Evolutionary conservation across 1,140 invertebrate species (phyloP), one percentile per base, ranked within the genome.

Genomic region (Papilio helenus): DNA sequence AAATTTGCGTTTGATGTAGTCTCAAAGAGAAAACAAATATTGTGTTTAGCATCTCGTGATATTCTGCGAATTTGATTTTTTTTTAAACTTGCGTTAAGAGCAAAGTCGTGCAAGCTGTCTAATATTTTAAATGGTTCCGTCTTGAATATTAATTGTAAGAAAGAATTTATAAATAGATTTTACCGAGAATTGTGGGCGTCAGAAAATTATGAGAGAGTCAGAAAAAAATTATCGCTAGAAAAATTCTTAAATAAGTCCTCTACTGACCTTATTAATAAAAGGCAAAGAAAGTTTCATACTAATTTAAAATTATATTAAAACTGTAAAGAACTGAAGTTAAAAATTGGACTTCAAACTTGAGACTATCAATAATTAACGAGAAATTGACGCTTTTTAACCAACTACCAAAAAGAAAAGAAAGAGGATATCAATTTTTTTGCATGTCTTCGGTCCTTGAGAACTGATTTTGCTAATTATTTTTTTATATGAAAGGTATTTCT

Each of bases 1-100:
- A 80, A 65, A 80, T 82, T 80, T 79, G 74, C 76, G 79, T 82
- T 82, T 82, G 79, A 82, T 82, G 79, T 82, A 74, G 73, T 71
- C 73, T 80, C 76, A 82, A 82, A 82, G 79, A 80, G 76, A 74
- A 74, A 73, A 82, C 74, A 44, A 80, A 79, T 82, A 81, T 79
- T 76, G 8, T 39, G 74, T 82, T 82, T 74, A 72, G 79, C 72
- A 79, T 80, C 77, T 61, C 23, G 65, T 79, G 73, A 44, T 39
- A 42, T 77, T 23, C 68, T 72, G 79, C 61, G 26, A 12, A 39
- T 39, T 39, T 44, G 29, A 55, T 55, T 51, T 46, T 51, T 46
- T 74, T 26, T 51, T 49, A 9, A 26, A 51, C 10, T 44, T 23
- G 3, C 26, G 16, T 74, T 49, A 16, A 46, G 14, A n/a, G 20